A percentile compares a stretch with the other conserved stretches of the same genome.
phyloP scores from a whole-genome alignment of 2,888 invertebrate genomes.

The Dascillus cervinus region DNA sequence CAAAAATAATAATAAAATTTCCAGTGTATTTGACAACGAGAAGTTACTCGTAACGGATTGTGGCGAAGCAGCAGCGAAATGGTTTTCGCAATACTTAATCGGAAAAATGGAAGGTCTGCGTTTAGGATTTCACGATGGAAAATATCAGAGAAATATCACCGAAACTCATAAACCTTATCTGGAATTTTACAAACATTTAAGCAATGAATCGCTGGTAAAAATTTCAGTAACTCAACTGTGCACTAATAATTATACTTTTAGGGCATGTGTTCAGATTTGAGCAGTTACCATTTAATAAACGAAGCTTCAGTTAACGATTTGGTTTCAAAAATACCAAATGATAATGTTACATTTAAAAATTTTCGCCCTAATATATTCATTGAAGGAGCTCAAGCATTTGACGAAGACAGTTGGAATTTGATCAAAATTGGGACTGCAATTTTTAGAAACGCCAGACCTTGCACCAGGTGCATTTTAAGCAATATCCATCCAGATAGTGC shows the following conservation, averaged over 20 bases:
- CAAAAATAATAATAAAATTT: too few relatives aligned
- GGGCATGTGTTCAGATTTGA: slow-evolving; percentile 48
- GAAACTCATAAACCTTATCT: slow-evolving; percentile 24
- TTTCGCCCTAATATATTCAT: slow-evolving; percentile 53
- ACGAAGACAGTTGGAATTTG: slow-evolving; percentile 52
- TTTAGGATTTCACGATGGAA: slow-evolving; percentile 34
- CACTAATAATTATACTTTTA: slow-evolving; percentile 17
- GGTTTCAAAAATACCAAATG: slow-evolving; percentile 40
- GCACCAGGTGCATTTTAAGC: slow-evolving; percentile 45
- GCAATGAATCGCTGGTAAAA: slow-evolving; percentile 29
- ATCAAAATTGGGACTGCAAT: slow-evolving; percentile 47
- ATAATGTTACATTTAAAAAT: slow-evolving; percentile 40
- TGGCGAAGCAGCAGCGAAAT: slow-evolving; percentile 52
- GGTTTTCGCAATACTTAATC: slow-evolving; percentile 48
- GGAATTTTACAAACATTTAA: slow-evolving; percentile 28
- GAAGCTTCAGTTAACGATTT: slow-evolving; percentile 47
- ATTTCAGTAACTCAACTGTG: not conserved
- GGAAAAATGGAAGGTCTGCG: slow-evolving; percentile 31
- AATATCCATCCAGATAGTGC: slow-evolving; percentile 46
- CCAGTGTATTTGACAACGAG: too few relatives aligned
- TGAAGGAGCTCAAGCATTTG: slow-evolving; percentile 40
- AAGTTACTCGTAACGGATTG: too few relatives aligned
- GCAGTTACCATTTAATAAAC: slow-evolving; percentile 47
- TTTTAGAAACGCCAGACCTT: slow-evolving; percentile 49
- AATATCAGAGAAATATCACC: slow-evolving; percentile 23